Evolutionary conservation across 1,140 invertebrate species (phyloP), one percentile per base, ranked within the genome.

Genomic region (Danaus melanippus): DNA sequence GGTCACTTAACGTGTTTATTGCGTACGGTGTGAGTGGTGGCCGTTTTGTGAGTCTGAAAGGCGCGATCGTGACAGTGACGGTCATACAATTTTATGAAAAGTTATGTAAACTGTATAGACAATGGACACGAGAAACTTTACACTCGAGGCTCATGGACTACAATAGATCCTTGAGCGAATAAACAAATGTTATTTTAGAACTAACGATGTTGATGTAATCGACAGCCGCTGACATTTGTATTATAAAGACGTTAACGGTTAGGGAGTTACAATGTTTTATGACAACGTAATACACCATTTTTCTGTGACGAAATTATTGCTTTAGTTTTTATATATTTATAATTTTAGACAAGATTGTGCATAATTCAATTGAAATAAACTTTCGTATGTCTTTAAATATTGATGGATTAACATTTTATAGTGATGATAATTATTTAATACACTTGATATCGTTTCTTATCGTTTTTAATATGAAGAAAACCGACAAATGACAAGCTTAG

Each of bases 101-200:
- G 41, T 58, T 55, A 60, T 53, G 62, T 59, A 64, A 72, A 69
- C 61, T 57, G 40, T 12, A 21, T 43, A 62, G 59, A 75, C 67
- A 72, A 74, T 68, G 62, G 58, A 48, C 40, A 53, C 56, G 45
- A 46, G 40, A 52, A 58, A 44, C 12, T 40, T 42, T 42, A 46
- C 43, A 45, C 11, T 7, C 21, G 40, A 21, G 39, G 10, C 10
- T 43, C 21, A 39, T 52, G 45, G 21, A 32, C 43, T 41, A 53
- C 50, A 53, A 47, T 48, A 55, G 15, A 55, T 32, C 7, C 46
- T 12, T 58, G 50, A 47, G 15, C 17, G 21, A 12, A 43, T 46
- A 43, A 47, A 46, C 47, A 47, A 53, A 58, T 49, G 12, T 12
- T 39, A 42, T 58, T 58, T 42, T 41, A 39, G 45, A 47, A 12